These are phyloP conservation scores for Chrysocyon brachyurus DNA, from an alignment of 2,797 vertebrate species.

Conservation along the genomic window DNA sequence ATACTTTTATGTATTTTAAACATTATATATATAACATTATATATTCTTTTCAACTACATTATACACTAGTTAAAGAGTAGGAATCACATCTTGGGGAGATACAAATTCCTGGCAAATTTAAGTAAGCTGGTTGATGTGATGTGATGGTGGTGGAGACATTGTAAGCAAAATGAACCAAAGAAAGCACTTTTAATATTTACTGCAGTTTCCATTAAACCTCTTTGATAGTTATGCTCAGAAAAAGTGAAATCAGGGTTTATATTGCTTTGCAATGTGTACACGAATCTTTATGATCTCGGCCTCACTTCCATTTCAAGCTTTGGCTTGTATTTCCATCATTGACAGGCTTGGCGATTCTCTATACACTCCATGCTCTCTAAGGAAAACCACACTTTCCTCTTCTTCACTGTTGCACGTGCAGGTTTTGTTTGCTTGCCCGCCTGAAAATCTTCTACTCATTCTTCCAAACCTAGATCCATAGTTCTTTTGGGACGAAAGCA, in stretches of 20 bases:
- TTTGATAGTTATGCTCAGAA: neutral
- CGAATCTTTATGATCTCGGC: neutral
- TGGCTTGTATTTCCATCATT: neutral
- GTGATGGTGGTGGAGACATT: neutral
- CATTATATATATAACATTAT: neutral
- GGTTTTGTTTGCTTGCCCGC: neutral
- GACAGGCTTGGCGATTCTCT: neutral
- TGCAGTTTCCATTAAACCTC: neutral
- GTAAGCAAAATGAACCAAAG: neutral
- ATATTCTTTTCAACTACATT: neutral
- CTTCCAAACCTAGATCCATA: neutral
- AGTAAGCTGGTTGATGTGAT: neutral
- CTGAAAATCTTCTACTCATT: neutral
- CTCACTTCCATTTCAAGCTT: neutral
- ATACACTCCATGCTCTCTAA: neutral
- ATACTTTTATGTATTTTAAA: no score
- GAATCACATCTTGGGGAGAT: neutral
- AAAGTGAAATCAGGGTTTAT: neutral
- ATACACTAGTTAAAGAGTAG: neutral
- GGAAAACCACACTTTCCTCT: neutral
- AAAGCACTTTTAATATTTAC: neutral
- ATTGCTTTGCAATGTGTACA: neutral
- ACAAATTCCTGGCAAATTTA: neutral
- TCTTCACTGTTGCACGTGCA: neutral
- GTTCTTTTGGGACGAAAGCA: neutral